A percentile compares a stretch with the other conserved stretches of the same genome.
Evolutionary conservation across 2,113 vertebrate species (phyloP).

Genomic region (Ciconia maguari): DNA sequence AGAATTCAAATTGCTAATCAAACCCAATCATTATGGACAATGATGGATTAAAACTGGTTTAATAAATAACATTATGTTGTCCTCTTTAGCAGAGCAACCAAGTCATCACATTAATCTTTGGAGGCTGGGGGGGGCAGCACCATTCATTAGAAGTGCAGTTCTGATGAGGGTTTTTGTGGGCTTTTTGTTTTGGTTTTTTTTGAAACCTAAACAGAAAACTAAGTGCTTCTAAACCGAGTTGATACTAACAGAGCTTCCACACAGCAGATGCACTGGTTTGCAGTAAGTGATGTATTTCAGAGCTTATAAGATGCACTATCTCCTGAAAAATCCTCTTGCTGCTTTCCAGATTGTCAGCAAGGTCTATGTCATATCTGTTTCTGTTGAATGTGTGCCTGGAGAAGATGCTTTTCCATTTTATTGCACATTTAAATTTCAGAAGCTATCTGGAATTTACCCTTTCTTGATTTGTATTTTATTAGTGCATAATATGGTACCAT

Average conservation of each 20-base stretch:
- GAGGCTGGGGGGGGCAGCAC: not conserved
- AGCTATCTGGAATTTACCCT: not conserved
- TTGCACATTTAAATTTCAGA: not conserved
- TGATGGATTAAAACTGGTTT: not conserved
- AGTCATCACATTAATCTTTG: not conserved
- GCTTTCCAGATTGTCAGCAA: not conserved
- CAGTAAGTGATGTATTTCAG: not conserved
- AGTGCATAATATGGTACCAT: not conserved
- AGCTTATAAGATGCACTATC: not conserved
- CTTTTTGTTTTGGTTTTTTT: not conserved
- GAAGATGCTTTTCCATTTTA: not conserved
- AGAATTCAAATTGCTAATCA: conserved; percentile 36
- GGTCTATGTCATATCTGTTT: not conserved
- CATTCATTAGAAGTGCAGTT: not conserved
- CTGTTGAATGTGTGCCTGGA: not conserved
- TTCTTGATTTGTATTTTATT: not conserved
- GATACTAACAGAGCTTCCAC: not conserved
- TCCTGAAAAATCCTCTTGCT: not conserved
- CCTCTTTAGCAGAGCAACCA: not conserved
- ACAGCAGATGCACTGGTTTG: not conserved
- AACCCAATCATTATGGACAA: not conserved
- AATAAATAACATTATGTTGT: not conserved
- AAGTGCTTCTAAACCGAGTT: not conserved
- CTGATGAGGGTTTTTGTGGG: not conserved
- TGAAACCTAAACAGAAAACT: not conserved